Base-by-base conservation (phyloP, 2,888 invertebrate genomes). In the Drosophila bunnanda region DNA sequence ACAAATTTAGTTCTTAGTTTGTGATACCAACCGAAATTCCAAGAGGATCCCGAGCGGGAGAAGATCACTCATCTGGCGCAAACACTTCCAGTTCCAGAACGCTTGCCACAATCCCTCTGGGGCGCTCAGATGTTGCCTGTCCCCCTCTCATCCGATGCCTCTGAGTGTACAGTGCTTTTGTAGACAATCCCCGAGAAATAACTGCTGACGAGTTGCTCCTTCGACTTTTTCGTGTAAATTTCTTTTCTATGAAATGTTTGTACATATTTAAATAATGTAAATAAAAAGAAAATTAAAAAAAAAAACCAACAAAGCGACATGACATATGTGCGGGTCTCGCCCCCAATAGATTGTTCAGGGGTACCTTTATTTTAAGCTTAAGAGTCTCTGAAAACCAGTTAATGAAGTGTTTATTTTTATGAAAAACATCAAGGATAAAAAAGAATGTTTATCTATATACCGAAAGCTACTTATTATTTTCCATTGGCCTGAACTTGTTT, bases 201-300 rank as follows among this genome's bases (percentile, higher is more conserved):
- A 48, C 39, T 57, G 67, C 67, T 79, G 79, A 80, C 66, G 69
- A 85, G 83, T 85, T 87, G 87, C 85, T 84, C 82, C 81, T 76
- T 80, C 76, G 79, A 87, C 82, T 81, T 82, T 83, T 80, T 84
- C 80, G 76, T 78, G 82, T 80, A 75, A 79, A 86, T 82, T 88
- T 89, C 89, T 89, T 82, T 89, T 90, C 82, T 89, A 90, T 84
- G 89, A 90, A 87, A 83, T 90, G 78, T 88, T 87, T 90, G 89
- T 90, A 90, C 89, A 89, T 90, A 90, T 90, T 90, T 89, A 90
- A 68, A 89, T 88, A 88, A 85, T 90, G 90, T 90, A 90, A 90
- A 90, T 90, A 90, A 89, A 89, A 84, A 65, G 71, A 88, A 78
- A 87, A 77, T 75, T 77, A 36, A 74, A 75, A 87, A 75, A 76